Conservation (phyloP, 2,888 invertebrate species). For the Eupithecia dodoneata region DNA sequence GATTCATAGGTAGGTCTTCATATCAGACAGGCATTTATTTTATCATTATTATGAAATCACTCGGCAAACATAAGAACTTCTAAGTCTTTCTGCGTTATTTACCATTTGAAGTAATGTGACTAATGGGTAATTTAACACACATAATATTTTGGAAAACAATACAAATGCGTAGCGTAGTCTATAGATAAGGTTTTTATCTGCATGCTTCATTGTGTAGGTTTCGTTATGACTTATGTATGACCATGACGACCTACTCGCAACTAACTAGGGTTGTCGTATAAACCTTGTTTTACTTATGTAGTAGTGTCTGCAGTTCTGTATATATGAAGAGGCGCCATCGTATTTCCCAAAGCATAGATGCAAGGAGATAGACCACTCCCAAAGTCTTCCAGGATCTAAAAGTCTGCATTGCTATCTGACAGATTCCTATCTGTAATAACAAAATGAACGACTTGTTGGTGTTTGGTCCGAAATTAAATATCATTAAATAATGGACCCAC, state of each 20-base stretch:
- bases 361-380: not conserved
- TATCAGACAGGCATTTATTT: slow-evolving; percentile 27
- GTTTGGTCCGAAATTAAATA: not conserved
- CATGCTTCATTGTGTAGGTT: not conserved
- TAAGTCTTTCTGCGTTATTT: slow-evolving; percentile 7
- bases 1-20: slow-evolving; percentile 32
- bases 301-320: not conserved
- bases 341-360: not conserved
- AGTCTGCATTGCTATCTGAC: not conserved
- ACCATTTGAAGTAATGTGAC: slow-evolving; percentile 27
- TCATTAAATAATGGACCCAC: not conserved
- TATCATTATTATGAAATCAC: slow-evolving; percentile 33
- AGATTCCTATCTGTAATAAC: not conserved
- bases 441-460: not conserved
- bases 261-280: not conserved
- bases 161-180: slow-evolving; percentile 8
- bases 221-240: not conserved
- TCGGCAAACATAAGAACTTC: slow-evolving; percentile 24
- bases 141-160: slow-evolving; percentile 27
- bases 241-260: not conserved
- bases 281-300: not conserved
- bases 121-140: slow-evolving; percentile 16
- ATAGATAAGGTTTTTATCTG: not conserved
- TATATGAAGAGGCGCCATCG: not conserved
- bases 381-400: not conserved